Conservation (phyloP, 2,113 vertebrate species). For the Phaetusa simplex region DNA sequence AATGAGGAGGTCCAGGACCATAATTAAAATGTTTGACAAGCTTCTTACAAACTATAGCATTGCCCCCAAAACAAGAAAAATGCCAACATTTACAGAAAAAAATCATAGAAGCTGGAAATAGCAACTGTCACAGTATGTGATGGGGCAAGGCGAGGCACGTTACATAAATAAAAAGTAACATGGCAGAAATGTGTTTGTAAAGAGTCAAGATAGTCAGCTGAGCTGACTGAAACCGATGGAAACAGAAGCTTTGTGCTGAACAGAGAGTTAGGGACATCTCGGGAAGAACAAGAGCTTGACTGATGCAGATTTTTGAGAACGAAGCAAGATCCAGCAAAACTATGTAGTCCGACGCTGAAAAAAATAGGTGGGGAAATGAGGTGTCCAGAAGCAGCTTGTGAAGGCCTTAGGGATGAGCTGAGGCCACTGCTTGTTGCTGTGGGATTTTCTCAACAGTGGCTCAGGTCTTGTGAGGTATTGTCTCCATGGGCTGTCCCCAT, state of each 20-base stretch:
- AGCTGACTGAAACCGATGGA: neutral
- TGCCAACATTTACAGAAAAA: neutral
- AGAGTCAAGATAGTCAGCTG: neutral
- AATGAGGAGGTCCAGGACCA: neutral
- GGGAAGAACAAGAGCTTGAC: neutral
- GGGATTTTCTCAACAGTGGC: neutral
- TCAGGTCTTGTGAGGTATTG: accelerated
- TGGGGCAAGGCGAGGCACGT: accelerated
- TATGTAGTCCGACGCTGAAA: neutral
- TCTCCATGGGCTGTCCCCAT: neutral
- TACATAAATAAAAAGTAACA: neutral
- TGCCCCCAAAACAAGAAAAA: neutral
- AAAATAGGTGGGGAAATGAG: neutral
- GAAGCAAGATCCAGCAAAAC: neutral
- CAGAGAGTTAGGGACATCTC: neutral
- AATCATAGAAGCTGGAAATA: neutral
- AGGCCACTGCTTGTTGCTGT: neutral
- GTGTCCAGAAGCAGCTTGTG: neutral
- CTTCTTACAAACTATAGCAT: neutral
- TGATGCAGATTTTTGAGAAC: neutral
- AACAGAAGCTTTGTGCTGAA: neutral
- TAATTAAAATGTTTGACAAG: neutral
- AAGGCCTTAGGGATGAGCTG: neutral
- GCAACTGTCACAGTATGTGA: neutral
- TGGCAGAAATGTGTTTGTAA: neutral